phyloP scores from a whole-genome alignment of 1,140 invertebrate genomes.

The Diorhabda carinulata region DNA sequence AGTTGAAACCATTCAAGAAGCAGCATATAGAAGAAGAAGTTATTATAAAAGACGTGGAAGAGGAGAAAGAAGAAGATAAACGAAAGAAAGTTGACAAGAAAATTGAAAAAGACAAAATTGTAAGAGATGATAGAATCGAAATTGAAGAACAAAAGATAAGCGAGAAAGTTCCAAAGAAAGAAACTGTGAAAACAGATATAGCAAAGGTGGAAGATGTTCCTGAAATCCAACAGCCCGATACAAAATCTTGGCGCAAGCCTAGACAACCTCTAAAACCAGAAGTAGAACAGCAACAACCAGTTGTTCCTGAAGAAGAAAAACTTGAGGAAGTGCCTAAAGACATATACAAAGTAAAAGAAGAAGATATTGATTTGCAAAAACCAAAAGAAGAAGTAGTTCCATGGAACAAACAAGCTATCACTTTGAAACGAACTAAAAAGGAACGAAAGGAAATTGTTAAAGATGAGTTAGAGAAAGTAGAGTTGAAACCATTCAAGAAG shows the following conservation, averaged over 20 bases:
- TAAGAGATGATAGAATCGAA: neutral
- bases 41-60: neutral
- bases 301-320: constrained; percentile 8
- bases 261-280: constrained; percentile 21
- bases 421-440: constrained; percentile 43
- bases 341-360: constrained; percentile 45
- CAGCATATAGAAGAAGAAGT: neutral
- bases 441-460: constrained; percentile 43
- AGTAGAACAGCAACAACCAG: constrained; percentile 5
- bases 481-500: constrained; percentile 34
- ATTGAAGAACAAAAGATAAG: neutral
- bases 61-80: neutral
- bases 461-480: constrained; percentile 46
- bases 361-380: constrained; percentile 45
- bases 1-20: constrained; percentile 35
- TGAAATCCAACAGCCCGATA: constrained; percentile 12
- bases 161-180: neutral
- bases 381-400: constrained; percentile 37
- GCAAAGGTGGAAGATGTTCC: neutral
- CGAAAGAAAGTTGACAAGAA: neutral
- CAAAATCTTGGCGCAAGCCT: constrained; percentile 30
- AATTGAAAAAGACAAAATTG: neutral
- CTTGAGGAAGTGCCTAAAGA: constrained; percentile 10
- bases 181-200: neutral
- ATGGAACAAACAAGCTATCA: constrained; percentile 49